A percentile compares a stretch with the other conserved stretches of the same genome.
Conservation (phyloP, 2,888 invertebrate genomes). For the Carpatolechia fugitivella region DNA sequence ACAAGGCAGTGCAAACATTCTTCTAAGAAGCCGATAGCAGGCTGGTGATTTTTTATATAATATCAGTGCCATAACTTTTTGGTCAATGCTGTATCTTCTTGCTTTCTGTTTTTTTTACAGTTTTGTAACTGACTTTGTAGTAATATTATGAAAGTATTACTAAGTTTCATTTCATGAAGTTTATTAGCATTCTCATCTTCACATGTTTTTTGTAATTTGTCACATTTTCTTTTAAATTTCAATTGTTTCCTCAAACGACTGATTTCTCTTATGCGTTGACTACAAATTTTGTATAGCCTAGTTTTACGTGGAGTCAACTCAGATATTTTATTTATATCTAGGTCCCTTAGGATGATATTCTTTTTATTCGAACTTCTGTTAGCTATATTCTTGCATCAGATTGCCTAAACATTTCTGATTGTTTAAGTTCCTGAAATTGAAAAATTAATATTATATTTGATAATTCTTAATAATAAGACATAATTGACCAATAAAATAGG, state of each 20-base stretch:
- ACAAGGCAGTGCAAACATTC: conserved; percentile 27
- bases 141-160: background rate
- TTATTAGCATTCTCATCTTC: background rate
- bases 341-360: too few species aligned
- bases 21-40: conserved; percentile 26
- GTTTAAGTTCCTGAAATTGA: too few species aligned
- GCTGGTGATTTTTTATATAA: conserved; percentile 29
- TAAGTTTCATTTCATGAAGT: background rate
- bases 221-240: background rate
- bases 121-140: conserved; percentile 13
- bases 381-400: too few species aligned
- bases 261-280: background rate
- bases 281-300: background rate
- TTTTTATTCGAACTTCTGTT: too few species aligned
- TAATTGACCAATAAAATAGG: too few species aligned
- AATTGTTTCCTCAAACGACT: background rate
- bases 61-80: conserved; percentile 6
- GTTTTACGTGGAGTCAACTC: too few species aligned
- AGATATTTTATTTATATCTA: too few species aligned
- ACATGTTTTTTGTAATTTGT: background rate
- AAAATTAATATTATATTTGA: too few species aligned
- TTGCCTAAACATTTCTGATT: too few species aligned
- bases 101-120: conserved; percentile 1
- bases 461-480: too few species aligned
- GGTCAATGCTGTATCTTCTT: conserved; percentile 2